Percentiles rank a stretch among this genome's conserved stretches.
Conservation (phyloP, 1,140 invertebrate species). For the Bilobella aurantiaca region DNA sequence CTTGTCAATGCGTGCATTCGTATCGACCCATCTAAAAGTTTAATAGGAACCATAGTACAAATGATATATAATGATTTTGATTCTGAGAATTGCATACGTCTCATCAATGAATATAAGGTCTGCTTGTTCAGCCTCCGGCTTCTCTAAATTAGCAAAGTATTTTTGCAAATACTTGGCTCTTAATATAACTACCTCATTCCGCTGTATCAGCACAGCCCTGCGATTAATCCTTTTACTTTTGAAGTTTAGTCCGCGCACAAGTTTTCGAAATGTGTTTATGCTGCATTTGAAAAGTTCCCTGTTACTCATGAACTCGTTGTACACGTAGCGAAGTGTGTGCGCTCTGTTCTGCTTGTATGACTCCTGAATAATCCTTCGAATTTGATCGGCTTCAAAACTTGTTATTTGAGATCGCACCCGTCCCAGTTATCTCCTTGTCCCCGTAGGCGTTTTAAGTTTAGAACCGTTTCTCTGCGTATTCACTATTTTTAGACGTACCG, state of each 20-base stretch:
- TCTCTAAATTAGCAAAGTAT: background rate
- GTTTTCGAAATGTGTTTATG: background rate
- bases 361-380: background rate
- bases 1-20: background rate
- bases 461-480: background rate
- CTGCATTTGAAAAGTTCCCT: background rate
- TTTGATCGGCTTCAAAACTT: background rate
- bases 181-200: background rate
- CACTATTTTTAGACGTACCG: background rate
- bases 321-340: background rate
- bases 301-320: background rate
- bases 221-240: background rate
- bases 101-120: conserved; percentile 1
- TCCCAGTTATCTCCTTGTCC: background rate
- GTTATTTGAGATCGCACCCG: background rate
- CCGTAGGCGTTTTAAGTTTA: background rate
- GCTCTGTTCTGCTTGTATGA: background rate
- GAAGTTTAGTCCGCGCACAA: background rate
- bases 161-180: background rate
- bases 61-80: background rate
- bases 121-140: background rate
- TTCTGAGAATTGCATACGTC: background rate
- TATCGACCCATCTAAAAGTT: background rate
- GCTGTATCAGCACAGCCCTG: background rate
- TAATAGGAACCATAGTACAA: background rate